Evolutionary conservation across 2,113 vertebrate genomes (phyloP).

Genomic region (Pseudorectes ferrugineus): DNA sequence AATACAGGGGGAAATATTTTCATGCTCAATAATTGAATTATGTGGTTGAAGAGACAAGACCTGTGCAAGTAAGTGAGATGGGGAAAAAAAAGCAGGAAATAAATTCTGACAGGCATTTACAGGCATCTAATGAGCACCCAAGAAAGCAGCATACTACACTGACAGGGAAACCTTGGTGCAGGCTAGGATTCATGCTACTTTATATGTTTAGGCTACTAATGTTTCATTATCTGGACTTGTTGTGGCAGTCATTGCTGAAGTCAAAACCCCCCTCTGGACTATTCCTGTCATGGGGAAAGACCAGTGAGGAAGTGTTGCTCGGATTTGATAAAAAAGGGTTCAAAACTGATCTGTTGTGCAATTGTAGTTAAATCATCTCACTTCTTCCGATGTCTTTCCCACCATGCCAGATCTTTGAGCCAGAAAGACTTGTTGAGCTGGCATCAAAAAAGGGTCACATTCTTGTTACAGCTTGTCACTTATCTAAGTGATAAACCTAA

Average conservation of each 20-base stretch:
- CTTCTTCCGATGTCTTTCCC: neutral
- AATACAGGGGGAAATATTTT: conserved; percentile 38
- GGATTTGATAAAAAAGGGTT: neutral
- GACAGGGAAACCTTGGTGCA: neutral
- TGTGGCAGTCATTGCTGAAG: neutral
- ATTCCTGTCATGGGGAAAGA: neutral
- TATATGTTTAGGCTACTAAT: neutral
- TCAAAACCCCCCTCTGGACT: neutral
- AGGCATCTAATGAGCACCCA: neutral
- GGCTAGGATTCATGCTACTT: neutral
- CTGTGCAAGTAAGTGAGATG: neutral
- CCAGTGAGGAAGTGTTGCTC: neutral
- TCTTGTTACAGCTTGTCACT: neutral
- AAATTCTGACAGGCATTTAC: conserved; percentile 1
- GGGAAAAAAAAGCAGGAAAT: neutral
- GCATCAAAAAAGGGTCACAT: neutral
- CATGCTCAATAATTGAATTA: conserved; percentile 39
- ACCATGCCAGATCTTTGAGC: neutral
- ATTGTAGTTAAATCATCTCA: neutral
- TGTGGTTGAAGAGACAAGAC: conserved; percentile 24
- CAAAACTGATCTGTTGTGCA: neutral
- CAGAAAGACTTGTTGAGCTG: neutral
- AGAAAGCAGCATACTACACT: neutral
- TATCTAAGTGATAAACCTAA: neutral
- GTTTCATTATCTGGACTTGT: neutral